Conservation (phyloP, 1,140 invertebrate genomes). For the Aphaenogaster ashmeadi region DNA sequence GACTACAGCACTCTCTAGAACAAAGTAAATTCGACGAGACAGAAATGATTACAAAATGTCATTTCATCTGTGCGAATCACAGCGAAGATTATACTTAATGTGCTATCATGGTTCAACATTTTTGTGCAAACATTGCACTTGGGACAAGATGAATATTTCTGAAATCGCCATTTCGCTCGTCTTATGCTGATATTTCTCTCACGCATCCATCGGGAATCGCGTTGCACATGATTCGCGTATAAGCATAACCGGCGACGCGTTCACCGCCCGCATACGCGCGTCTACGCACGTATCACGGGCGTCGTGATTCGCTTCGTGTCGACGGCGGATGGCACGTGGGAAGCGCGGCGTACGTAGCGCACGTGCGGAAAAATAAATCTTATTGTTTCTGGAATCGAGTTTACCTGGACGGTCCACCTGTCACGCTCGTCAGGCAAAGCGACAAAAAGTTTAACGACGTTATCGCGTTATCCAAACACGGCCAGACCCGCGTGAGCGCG, state of each 20-base stretch:
- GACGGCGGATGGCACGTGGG: background rate
- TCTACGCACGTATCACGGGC: slow-evolving; percentile 40
- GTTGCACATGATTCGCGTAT: slow-evolving; percentile 34
- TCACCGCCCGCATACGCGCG: slow-evolving; percentile 24
- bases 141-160: background rate
- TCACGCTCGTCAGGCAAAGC: slow-evolving; percentile 73
- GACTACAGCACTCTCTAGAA: background rate
- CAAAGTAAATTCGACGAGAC: background rate
- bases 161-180: background rate
- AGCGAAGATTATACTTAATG: background rate
- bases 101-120: background rate
- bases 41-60: background rate
- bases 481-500: slow-evolving; percentile 56
- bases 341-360: slow-evolving; percentile 51
- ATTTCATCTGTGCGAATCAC: background rate
- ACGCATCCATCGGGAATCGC: slow-evolving; percentile 16
- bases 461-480: slow-evolving; percentile 77
- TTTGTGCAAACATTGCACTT: background rate
- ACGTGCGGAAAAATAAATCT: slow-evolving; percentile 77
- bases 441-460: slow-evolving; percentile 78
- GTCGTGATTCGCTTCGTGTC: slow-evolving; percentile 53
- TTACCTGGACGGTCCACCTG: slow-evolving; percentile 73
- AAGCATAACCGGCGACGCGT: slow-evolving; percentile 30
- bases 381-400: slow-evolving; percentile 78
- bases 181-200: slow-evolving; percentile 2